A percentile compares a stretch with the other conserved stretches of the same genome.
Conservation (phyloP, 1,140 invertebrate genomes). For the Papilio aristodemus region DNA sequence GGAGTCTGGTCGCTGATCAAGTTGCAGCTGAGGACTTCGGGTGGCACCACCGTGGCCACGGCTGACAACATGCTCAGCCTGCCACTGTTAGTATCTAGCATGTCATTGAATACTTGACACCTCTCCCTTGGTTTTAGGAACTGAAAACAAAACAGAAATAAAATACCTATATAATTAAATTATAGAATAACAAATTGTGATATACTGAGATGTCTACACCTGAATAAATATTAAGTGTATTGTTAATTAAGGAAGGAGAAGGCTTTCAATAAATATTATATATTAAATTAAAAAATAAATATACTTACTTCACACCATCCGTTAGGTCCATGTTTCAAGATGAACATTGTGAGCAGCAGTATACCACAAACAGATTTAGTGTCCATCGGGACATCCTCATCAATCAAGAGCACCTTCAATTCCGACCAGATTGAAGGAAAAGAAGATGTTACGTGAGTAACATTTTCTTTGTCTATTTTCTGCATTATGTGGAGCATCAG, state of each 20-base stretch:
- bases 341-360: slow-evolving; percentile 52
- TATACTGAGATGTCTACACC: too few species aligned
- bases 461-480: slow-evolving; percentile 44
- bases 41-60: slow-evolving; percentile 49
- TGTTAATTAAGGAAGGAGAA: too few species aligned
- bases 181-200: neutral
- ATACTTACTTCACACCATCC: slow-evolving; percentile 63
- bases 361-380: slow-evolving; percentile 69
- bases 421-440: slow-evolving; percentile 42
- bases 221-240: too few species aligned
- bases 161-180: too few species aligned
- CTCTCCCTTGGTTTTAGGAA: slow-evolving; percentile 35
- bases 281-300: neutral
- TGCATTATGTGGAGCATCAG: slow-evolving; percentile 58
- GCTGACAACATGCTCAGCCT: slow-evolving; percentile 58
- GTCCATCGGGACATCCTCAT: slow-evolving; percentile 68
- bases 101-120: slow-evolving; percentile 31
- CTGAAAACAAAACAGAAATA: too few species aligned
- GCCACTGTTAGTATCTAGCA: slow-evolving; percentile 47
- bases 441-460: slow-evolving; percentile 36
- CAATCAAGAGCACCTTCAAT: slow-evolving; percentile 52
- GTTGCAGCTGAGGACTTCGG: slow-evolving; percentile 36
- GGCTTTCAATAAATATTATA: neutral
- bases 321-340: slow-evolving; percentile 47
- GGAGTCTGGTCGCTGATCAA: slow-evolving; percentile 26